Percentiles rank a stretch among this genome's conserved stretches.
Evolutionary conservation across 2,113 vertebrate genomes (phyloP).

Genomic region (Nibea albiflora): DNA sequence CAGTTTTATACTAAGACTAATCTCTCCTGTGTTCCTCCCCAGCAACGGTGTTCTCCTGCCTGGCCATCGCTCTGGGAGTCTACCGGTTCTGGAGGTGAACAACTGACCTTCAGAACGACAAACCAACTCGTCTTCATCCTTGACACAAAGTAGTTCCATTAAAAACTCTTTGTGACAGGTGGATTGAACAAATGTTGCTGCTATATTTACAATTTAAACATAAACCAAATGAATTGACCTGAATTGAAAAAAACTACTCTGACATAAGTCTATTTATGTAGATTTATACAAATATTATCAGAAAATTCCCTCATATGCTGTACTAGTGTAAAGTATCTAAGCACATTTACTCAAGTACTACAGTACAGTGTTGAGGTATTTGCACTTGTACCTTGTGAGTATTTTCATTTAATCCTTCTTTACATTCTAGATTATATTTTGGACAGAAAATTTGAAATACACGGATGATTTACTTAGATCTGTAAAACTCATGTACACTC

Average conservation of each 20-base stretch:
- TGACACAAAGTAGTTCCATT: neutral
- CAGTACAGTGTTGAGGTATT: neutral
- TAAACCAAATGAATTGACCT: neutral
- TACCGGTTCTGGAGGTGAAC: constrained; percentile 92
- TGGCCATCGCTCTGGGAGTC: constrained; percentile 92
- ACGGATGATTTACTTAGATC: neutral
- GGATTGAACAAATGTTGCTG: neutral
- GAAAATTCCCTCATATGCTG: neutral
- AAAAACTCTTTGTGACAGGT: neutral
- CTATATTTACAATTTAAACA: neutral
- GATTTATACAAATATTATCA: neutral
- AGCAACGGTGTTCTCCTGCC: constrained; percentile 93
- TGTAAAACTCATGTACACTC: too few species aligned
- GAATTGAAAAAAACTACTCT: neutral
- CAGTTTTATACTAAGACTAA: too few species aligned
- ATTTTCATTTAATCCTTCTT: neutral
- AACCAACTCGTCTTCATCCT: neutral
- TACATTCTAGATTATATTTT: neutral
- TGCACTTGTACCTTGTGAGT: neutral
- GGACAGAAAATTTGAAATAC: neutral
- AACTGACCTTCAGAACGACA: neutral
- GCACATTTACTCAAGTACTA: neutral
- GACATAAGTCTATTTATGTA: neutral
- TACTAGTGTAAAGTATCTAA: neutral
- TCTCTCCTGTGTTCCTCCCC: constrained; percentile 33